Evolutionary conservation across 2,888 invertebrate species (phyloP), one percentile per base, ranked within the genome.

Genomic region (Chrysotoxum bicinctum): DNA sequence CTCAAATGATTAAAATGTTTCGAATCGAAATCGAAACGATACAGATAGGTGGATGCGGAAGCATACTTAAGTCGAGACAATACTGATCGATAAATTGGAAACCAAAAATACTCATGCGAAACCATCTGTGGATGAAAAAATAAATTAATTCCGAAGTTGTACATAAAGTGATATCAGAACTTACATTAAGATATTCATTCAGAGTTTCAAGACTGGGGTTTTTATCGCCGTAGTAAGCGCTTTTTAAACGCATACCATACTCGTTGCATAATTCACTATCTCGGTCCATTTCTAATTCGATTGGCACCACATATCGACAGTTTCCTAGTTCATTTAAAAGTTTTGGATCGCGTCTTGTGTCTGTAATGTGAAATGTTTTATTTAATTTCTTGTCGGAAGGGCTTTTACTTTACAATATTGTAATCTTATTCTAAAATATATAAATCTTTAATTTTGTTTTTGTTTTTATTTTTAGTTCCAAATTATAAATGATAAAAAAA

Each of bases 31-130:
- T 91, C 91, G 77, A 92, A 92, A 69, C 92, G 90, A 77, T 92
- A 92, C 56, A 92, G 69, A 88, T 91, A 92, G 70, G 91, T 92
- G 87, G 91, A 90, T 14, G 90, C 90, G n/a, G 87, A 68, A 23
- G 90, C 90, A 82, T 90, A 88, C 70, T 89, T 88, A 76, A 90
- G 73, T 64, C 92, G 90, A 23, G 90, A 90, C 85, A 90, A 88
- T 87, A 92, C 88, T 80, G 91, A 89, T 35, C 92, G 91, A 87
- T 91, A 90, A n/a, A 91, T 90, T 35, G 91, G 91, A 83, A 92
- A 92, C 91, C 91, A 92, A 87, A 92, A 92, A 66, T 90, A 89
- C 87, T 91, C 91, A 79, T 92, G 92, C 3, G 91, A 91, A 12
- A 92, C 89, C 89, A 92, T 89, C 91, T 92, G 85, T 7, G 54